Evolutionary conservation across 2,797 vertebrate genomes (phyloP), one percentile per base, ranked within the genome.

Genomic region (Channallabes apus): DNA sequence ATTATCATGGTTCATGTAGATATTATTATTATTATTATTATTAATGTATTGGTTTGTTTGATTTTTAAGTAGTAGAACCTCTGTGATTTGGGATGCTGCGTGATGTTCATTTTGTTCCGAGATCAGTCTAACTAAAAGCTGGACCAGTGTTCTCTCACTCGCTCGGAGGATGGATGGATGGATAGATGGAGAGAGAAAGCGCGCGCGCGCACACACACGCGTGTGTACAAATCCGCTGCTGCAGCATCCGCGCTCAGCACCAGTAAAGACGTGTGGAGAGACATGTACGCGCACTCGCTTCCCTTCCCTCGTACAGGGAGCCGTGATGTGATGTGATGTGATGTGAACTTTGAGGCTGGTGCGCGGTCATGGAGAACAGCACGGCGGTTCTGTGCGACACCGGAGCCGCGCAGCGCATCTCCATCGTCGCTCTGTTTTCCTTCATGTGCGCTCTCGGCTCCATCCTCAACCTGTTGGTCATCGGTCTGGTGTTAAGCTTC

Each of bases 401-500:
- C 51, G 90, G 87, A 82, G 89, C 91, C 61, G 93, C 91, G 83
- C 93, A 94, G 1, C 94, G 94, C 58, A 95, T 96, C 85, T 93
- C 94, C 59, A 91, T 96, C 81, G 94, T 95, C 0, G 92, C 95
- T 73, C 90, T 96, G 73, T 96, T 96, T 29, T 94, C 94, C 0
- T 91, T 95, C 35, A 87, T 97, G 86, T 95, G 95, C 80, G 92
- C 96, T 76, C 93, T 94, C 58, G 96, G 96, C 79, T 96, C 95
- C 80, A 89, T 96, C 89, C 94, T 95, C 89, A 97, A 97, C 90
- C 91, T 96, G 82, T 91, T 95, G 92, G 96, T 97, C 85, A 96
- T 97, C 86, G 96, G 96, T 76, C 91, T 97, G 87, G 95, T 96
- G 75, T 59, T 89, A 61, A 82, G 86, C 82, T 96, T 96, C 93